Conservation (phyloP, 1,140 invertebrate genomes). For the Nixonia krombeini region DNA sequence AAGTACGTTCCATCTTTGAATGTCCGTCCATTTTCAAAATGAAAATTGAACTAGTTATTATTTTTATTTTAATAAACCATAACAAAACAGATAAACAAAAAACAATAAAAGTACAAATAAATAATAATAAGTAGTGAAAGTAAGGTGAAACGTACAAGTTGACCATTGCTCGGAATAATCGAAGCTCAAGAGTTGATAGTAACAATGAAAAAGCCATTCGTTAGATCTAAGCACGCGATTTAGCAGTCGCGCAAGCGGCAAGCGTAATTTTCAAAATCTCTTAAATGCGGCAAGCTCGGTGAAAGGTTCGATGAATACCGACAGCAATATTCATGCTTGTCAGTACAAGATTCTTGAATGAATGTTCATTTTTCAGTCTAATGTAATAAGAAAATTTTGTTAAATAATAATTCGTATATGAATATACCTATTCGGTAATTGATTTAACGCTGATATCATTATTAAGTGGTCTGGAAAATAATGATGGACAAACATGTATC, state of each 20-base stretch:
- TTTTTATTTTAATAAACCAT: not conserved
- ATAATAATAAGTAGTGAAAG: conserved; percentile 31
- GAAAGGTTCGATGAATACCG: conserved; percentile 39
- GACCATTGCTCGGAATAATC: conserved; percentile 52
- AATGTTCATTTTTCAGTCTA: conserved; percentile 10
- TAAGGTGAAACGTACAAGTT: conserved; percentile 55
- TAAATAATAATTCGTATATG: too few species aligned
- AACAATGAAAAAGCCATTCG: conserved; percentile 59
- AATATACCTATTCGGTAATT: too few species aligned
- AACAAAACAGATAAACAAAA: not conserved
- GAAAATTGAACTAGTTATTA: too few species aligned
- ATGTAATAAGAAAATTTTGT: not conserved
- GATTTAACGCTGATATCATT: too few species aligned
- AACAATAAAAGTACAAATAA: conserved; percentile 14
- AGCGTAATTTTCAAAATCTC: conserved; percentile 52
- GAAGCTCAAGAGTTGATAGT: conserved; percentile 45
- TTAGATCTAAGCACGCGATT: conserved; percentile 54
- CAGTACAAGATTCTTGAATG: conserved; percentile 42
- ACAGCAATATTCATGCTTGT: conserved; percentile 43
- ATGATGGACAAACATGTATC: too few species aligned
- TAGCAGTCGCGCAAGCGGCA: conserved; percentile 62
- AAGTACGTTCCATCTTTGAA: too few species aligned
- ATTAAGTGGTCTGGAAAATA: too few species aligned
- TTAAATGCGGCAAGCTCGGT: conserved; percentile 47
- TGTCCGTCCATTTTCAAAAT: too few species aligned